phyloP scores from a whole-genome alignment of 2,113 vertebrate genomes.

The Aldabrachelys gigantea region DNA sequence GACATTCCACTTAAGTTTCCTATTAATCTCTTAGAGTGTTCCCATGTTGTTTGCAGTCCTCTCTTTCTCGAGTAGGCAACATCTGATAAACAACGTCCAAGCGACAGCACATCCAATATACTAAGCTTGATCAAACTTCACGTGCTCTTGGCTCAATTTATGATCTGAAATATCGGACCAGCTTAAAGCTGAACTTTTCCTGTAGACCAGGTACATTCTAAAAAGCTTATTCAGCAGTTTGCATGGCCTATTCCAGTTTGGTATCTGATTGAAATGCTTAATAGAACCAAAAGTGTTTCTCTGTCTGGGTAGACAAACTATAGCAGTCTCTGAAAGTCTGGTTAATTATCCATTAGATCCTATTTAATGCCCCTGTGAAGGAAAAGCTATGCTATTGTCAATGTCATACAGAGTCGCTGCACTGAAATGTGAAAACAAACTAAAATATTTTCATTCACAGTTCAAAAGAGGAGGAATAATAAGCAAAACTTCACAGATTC shows the following conservation, averaged over 20 bases:
- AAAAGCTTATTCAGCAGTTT: neutral
- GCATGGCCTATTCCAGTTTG: neutral
- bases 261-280: neutral
- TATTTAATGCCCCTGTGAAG: neutral
- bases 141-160: neutral
- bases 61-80: neutral
- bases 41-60: slow-evolving; percentile 1
- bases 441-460: neutral
- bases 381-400: neutral
- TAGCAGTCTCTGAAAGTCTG: neutral
- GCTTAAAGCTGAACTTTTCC: neutral
- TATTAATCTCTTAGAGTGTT: slow-evolving; percentile 13
- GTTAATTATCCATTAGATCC: neutral
- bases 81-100: neutral
- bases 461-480: neutral
- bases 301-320: neutral
- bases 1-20: neutral
- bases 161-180: neutral
- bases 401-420: neutral
- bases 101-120: neutral
- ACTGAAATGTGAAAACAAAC: neutral
- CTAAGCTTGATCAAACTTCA: neutral
- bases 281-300: neutral
- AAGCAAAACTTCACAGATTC: neutral
- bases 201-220: neutral